Evolutionary conservation across 2,113 vertebrate genomes (phyloP).

Genomic region (Megaceryle torquata): DNA sequence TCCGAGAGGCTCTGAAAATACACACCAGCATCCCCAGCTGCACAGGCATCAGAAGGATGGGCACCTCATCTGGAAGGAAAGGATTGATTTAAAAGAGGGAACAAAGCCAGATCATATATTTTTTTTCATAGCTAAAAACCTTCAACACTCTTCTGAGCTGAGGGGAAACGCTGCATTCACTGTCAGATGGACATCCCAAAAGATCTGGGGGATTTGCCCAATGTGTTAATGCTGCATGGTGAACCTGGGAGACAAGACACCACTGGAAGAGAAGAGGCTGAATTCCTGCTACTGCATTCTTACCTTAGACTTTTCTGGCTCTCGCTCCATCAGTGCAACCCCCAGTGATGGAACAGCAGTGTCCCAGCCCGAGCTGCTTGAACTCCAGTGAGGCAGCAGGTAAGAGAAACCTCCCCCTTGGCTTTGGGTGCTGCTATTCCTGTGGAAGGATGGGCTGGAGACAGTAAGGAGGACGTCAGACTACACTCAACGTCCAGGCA

Average conservation of each 20-base stretch:
- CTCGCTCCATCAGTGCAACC: accelerated
- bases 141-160: neutral
- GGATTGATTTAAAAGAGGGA: neutral
- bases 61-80: neutral
- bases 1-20: neutral
- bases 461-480: neutral
- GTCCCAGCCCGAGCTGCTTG: neutral
- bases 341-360: neutral
- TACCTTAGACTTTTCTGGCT: neutral
- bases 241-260: neutral
- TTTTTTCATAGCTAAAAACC: neutral
- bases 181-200: neutral
- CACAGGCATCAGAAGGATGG: accelerated
- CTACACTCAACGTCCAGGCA: neutral
- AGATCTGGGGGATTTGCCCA: neutral
- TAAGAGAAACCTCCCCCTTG: neutral
- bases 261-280: neutral
- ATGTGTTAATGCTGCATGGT: neutral
- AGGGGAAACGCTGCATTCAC: accelerated
- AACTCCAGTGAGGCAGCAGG: neutral
- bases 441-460: neutral
- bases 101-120: neutral
- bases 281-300: neutral
- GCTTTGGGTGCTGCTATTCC: neutral
- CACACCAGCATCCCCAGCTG: neutral